Evolutionary conservation across 2,113 vertebrate species (phyloP).

Genomic region (Notarius quadriscutis): DNA sequence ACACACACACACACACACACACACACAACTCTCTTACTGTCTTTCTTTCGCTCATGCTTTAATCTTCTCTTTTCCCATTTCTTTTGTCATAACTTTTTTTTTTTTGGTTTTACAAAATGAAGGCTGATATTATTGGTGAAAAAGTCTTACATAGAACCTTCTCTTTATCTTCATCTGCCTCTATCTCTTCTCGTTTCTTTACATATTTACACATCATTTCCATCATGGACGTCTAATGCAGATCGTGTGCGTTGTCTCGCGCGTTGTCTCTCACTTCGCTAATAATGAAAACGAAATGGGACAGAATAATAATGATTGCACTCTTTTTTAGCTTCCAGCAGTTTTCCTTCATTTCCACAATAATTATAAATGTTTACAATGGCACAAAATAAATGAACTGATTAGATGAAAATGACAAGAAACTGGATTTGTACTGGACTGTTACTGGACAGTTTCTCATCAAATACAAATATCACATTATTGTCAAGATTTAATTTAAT

Average conservation of each 20-base stretch:
- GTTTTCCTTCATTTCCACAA: neutral
- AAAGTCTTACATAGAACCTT: neutral
- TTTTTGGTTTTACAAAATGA: neutral
- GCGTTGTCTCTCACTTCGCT: neutral
- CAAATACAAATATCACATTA: neutral
- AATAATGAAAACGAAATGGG: neutral
- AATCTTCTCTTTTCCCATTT: neutral
- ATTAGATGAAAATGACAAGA: neutral
- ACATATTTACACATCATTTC: neutral
- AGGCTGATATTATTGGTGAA: neutral
- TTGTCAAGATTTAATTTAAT: neutral
- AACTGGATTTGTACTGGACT: neutral
- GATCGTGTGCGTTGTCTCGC: neutral
- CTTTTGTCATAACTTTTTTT: neutral
- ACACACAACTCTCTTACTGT: neutral
- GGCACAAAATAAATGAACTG: neutral
- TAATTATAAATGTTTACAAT: neutral
- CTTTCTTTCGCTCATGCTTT: neutral
- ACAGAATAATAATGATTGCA: neutral
- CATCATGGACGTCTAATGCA: neutral
- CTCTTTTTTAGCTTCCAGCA: neutral
- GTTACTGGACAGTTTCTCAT: neutral
- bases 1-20: slow-evolving; percentile 26
- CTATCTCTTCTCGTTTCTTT: neutral
- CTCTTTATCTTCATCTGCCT: neutral